Conservation (phyloP, 2,888 invertebrate species). For the Rhimphoctona megacephalus region DNA sequence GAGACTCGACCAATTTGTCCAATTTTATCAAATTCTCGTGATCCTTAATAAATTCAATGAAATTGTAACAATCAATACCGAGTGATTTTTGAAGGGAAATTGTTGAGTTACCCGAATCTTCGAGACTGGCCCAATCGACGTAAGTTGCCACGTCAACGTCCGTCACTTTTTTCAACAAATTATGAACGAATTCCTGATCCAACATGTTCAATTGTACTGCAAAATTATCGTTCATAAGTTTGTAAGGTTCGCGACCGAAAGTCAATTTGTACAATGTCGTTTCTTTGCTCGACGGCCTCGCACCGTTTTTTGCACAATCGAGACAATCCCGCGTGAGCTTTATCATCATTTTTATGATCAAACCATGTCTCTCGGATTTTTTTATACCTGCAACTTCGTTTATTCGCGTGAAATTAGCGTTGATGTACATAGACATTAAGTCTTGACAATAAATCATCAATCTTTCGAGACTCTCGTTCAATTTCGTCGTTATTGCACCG, state of each 20-base stretch:
- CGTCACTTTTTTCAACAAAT: constrained; percentile 77
- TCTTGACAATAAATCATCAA: constrained; percentile 75
- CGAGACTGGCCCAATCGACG: constrained; percentile 79
- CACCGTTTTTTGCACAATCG: constrained; percentile 37
- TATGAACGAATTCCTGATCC: constrained; percentile 71
- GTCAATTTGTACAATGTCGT: constrained; percentile 77
- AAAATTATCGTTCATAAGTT: constrained; percentile 68
- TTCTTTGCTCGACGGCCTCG: constrained; percentile 34
- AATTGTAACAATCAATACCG: constrained; percentile 77
- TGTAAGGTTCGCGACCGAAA: constrained; percentile 73
- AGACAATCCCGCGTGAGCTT: constrained; percentile 72
- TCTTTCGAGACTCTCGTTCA: constrained; percentile 67
- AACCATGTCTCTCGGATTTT: constrained; percentile 73
- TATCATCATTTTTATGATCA: constrained; percentile 75
- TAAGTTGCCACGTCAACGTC: constrained; percentile 78
- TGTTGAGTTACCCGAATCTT: constrained; percentile 74
- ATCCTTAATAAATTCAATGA: constrained; percentile 73
- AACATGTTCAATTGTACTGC: constrained; percentile 67
- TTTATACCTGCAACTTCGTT: constrained; percentile 59
- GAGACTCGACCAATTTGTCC: constrained; percentile 74
- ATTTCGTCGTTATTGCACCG: constrained; percentile 73
- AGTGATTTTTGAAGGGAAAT: constrained; percentile 79
- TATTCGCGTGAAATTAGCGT: constrained; percentile 70
- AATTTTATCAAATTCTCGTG: constrained; percentile 70
- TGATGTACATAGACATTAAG: constrained; percentile 72